phyloP scores from a whole-genome alignment of 2,113 vertebrate genomes.

The Eidolon helvum region DNA sequence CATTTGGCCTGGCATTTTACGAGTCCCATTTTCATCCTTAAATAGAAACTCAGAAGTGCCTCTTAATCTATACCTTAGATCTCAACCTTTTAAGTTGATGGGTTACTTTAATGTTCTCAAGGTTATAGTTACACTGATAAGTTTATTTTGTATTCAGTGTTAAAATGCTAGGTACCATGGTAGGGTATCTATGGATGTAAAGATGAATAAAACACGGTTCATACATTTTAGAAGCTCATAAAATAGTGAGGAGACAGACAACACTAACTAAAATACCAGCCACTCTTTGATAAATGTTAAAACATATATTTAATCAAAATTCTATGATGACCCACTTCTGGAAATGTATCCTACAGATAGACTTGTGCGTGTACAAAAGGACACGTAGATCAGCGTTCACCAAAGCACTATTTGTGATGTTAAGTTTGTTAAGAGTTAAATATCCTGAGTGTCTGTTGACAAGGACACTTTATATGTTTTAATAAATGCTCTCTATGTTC shows the following conservation, averaged over 20 bases:
- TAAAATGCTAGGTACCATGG: background rate
- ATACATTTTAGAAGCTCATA: background rate
- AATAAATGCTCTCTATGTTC: background rate
- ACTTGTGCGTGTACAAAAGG: background rate
- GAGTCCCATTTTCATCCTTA: constrained; percentile 42
- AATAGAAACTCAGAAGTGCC: background rate
- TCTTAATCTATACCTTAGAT: constrained; percentile 1
- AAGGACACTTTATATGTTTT: background rate
- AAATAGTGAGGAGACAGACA: background rate
- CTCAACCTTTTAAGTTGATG: constrained; percentile 12
- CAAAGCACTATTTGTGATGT: background rate
- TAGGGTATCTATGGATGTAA: background rate
- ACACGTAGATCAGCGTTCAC: background rate
- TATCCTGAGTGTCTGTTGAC: background rate
- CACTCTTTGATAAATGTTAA: background rate
- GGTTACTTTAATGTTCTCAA: background rate
- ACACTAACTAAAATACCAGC: background rate
- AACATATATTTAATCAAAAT: constrained; percentile 2
- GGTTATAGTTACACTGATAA: background rate
- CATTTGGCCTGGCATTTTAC: background rate
- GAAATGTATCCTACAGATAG: background rate
- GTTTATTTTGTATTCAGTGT: background rate
- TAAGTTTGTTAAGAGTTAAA: background rate
- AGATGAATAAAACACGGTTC: background rate
- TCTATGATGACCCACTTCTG: background rate